Base-by-base conservation (phyloP, 2,888 invertebrate species). In the Salticus scenicus region DNA sequence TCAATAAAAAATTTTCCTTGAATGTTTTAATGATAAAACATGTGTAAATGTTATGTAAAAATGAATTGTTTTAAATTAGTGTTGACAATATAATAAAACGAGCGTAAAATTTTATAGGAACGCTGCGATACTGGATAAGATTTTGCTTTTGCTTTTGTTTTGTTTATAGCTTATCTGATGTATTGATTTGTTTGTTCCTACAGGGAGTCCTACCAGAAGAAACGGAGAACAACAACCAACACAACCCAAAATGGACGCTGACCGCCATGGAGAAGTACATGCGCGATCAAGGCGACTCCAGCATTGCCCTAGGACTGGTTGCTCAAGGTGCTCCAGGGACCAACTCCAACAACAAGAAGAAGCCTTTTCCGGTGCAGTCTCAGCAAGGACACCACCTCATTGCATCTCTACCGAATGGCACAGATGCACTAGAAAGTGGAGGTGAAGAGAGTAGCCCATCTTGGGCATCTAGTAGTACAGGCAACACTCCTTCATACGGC, bases 401-500 rank as follows among this genome's bases (percentile, higher is more conserved):
- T n/a, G 30, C 41, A 14, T n/a, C 28, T 66, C 14, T 8, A 17
- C 37, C 42, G 27, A 51, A 69, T 30, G 33, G 27, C 27, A n/a
- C 51, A 20, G 78, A 73, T 37, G 31, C 47, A 37, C 42, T 42
- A 8, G 82, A 87, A 24, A 80, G 76, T 12, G 71, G 57, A 4
- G 87, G 72, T 0, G 79, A 76, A 5, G 89, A 88, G 41, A 88
- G 87, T 37, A 89, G 89, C 72, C 89, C 89, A 2, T 88, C 88
- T 10, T 89, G 89, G 89, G 88, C 88, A 0, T 89, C 89, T 24
- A 86, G 80, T 57, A 88, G 88, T 51, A 83, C 88, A n/a, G 88
- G 88, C n/a, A 88, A 88, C 74, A 89, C 89, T 10, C 89, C 89
- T 12, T 88, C 88, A 41, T 89, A 82, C 64, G 83, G 84, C 0